Percentiles rank a stretch among this genome's conserved stretches.
Evolutionary conservation across 2,113 vertebrate species (phyloP).

Genomic region (Urocitellus parryii): DNA sequence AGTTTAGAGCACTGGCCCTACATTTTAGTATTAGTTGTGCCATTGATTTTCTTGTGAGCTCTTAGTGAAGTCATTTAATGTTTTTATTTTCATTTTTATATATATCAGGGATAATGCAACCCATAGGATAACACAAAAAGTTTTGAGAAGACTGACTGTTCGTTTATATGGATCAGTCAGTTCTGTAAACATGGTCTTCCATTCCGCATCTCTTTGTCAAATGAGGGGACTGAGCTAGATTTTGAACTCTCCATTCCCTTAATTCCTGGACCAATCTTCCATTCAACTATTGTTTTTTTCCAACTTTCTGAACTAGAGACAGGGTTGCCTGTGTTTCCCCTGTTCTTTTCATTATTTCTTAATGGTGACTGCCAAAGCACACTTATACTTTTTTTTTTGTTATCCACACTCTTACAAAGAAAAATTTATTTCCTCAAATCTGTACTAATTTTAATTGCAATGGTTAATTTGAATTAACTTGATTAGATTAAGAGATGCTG

Average conservation of each 20-base stretch:
- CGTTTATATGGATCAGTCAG: neutral
- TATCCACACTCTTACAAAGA: neutral
- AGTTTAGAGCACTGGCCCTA: neutral
- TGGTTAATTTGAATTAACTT: no score
- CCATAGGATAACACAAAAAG: neutral
- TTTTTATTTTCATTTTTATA: neutral
- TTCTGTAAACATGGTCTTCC: neutral
- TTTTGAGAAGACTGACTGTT: neutral
- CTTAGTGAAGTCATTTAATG: neutral
- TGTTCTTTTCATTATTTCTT: neutral
- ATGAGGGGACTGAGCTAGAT: neutral
- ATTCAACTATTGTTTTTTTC: neutral
- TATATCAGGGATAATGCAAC: neutral
- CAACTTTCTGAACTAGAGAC: neutral
- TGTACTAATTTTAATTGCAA: neutral
- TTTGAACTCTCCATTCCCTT: neutral
- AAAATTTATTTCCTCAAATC: neutral
- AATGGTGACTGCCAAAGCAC: neutral
- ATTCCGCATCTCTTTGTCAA: neutral
- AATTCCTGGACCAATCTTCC: neutral
- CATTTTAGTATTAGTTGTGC: neutral
- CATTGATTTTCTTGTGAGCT: neutral
- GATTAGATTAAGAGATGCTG: no score
- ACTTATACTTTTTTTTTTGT: neutral
- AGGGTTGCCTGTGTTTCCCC: neutral